A percentile compares a stretch with the other conserved stretches of the same genome.
Conservation (phyloP, 2,888 invertebrate species). For the Biston stratarius region DNA sequence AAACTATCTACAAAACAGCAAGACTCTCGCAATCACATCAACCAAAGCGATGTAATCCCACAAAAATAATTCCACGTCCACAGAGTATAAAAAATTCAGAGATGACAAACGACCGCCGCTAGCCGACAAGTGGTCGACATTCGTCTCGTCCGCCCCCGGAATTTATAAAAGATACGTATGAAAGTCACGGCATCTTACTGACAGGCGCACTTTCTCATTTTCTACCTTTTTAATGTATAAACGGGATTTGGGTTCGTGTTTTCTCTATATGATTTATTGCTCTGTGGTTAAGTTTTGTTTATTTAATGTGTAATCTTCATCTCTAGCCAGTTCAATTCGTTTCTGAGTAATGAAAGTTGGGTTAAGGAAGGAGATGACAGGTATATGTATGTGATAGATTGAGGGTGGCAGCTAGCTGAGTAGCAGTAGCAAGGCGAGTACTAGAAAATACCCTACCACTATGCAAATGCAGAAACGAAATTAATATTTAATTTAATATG, state of each 20-base stretch:
- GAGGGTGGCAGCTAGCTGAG: too few species aligned
- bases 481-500: too few species aligned
- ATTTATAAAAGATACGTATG: conserved; percentile 62
- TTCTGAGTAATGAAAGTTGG: neutral
- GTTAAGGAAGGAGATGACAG: too few species aligned
- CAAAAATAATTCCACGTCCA: conserved; percentile 53
- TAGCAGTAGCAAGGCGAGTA: too few species aligned
- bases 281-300: conserved; percentile 28
- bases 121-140: conserved; percentile 68
- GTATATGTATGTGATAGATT: too few species aligned
- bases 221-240: conserved; percentile 47
- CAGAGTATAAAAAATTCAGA: conserved; percentile 68
- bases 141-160: conserved; percentile 58
- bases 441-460: too few species aligned
- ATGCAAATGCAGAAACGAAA: too few species aligned
- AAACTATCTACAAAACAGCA: conserved; percentile 16
- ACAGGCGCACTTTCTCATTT: conserved; percentile 60
- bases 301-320: conserved; percentile 20
- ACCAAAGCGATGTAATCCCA: conserved; percentile 36
- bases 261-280: conserved; percentile 42
- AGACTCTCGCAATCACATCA: conserved; percentile 25
- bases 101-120: conserved; percentile 64
- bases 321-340: conserved; percentile 1
- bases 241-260: conserved; percentile 50
- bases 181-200: conserved; percentile 62